Percentiles rank a stretch among this genome's conserved stretches.
phyloP scores from a whole-genome alignment of 2,797 vertebrate species.

The Phaenicophaeus curvirostris region DNA sequence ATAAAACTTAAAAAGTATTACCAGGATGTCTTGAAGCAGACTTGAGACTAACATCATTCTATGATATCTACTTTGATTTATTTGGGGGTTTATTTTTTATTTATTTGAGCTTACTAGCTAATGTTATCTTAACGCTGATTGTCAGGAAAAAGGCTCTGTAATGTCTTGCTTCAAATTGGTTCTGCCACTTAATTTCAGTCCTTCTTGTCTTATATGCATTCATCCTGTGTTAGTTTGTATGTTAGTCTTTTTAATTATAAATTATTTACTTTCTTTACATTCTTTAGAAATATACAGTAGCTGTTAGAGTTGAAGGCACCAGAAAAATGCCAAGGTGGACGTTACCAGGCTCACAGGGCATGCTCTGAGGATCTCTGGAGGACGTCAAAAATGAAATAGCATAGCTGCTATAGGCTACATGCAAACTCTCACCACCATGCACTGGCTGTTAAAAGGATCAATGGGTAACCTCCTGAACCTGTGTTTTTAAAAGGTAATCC shows the following conservation, averaged over 20 bases:
- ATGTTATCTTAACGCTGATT: slow-evolving; percentile 40
- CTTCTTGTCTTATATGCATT: neutral
- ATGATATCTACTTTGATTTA: slow-evolving; percentile 49
- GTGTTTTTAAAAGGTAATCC: neutral
- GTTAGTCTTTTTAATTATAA: neutral
- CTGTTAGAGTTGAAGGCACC: neutral
- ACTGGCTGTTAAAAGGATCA: neutral
- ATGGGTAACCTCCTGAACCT: neutral
- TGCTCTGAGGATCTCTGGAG: neutral
- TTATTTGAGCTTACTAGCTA: slow-evolving; percentile 22
- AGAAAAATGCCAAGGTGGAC: neutral
- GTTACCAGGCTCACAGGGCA: neutral
- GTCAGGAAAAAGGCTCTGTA: neutral
- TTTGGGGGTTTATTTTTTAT: slow-evolving; percentile 49
- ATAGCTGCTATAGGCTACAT: neutral
- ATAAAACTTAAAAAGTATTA: neutral
- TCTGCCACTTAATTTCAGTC: neutral
- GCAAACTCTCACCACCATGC: neutral
- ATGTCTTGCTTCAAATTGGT: slow-evolving; percentile 10
- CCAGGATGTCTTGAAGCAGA: slow-evolving; percentile 39
- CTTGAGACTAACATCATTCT: slow-evolving; percentile 6
- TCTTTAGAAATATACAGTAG: neutral
- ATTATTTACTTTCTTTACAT: neutral
- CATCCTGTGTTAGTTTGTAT: neutral
- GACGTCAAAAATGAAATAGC: neutral